Base-by-base conservation (phyloP, 2,113 vertebrate genomes). In the Malurus melanocephalus region DNA sequence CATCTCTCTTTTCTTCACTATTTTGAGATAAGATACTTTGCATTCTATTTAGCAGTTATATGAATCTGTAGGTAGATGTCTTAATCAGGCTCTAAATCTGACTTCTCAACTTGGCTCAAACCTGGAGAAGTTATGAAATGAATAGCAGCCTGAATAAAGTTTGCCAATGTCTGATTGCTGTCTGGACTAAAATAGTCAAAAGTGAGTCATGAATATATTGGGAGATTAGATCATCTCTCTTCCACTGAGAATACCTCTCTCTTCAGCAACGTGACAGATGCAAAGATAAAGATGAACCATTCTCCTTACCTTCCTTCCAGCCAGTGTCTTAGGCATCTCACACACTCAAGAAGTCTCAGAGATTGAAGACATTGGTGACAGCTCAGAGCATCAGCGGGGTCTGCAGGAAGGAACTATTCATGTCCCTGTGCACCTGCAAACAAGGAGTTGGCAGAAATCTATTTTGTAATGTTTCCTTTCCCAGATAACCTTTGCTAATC, bases 401-500 rank as follows among this genome's bases (percentile, higher is more conserved):
- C 56, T 68, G 42, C 38, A 43, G 45, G 40, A 92, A 12, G 28
- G 28, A 82, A 7, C 16, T 88, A 49, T 67, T 85, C 56, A 45
- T 7, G 7, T 64, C 28, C 45, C 30, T 64, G 5, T 49, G 80
- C 56, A 89, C 52, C 56, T 92, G 60, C 69, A 93, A 62, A 45
- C 19, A 71, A 64, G 18, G 14, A 77, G 7, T 22, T 85, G 51
- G 62, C 71, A 76, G 66, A 87, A 76, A 62, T 73, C 46, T 85
- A 12, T 80, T 89, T 80, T 20, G 49, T 77, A 85, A 38, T 65
- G 45, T 67, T 91, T 87, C 48, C 22, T 80, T 91, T 91, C 38
- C 9, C 38, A 89, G 60, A 91, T 80, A 91, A 94, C 53, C 48
- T 92, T 89, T 80, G n/a, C 61, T 87, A 91, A 85, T 91, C 56